These are phyloP conservation scores for Volucella inanis DNA, from an alignment of 2,888 invertebrate species.

Conservation along the genomic window DNA sequence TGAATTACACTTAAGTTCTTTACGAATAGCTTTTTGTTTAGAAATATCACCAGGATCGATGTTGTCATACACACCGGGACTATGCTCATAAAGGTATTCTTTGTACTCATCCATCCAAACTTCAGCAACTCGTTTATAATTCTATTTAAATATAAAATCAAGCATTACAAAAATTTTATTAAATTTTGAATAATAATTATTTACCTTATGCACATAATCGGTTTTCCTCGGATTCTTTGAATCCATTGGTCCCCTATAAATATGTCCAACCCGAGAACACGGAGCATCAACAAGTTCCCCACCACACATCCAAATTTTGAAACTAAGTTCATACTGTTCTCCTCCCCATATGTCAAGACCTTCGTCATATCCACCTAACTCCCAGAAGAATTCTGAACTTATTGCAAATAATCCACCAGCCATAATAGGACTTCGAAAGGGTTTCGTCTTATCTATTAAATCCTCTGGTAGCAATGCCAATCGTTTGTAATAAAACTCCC, in stretches of 20 bases:
- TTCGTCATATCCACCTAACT: constrained; percentile 96
- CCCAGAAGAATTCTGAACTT: constrained; percentile 96
- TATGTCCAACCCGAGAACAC: constrained; percentile 96
- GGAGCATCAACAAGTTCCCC: constrained; percentile 96
- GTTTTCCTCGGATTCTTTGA: constrained; percentile 96
- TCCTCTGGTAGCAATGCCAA: constrained; percentile 86
- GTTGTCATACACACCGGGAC: constrained; percentile 88
- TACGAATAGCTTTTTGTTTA: constrained; percentile 89
- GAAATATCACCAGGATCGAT: constrained; percentile 93
- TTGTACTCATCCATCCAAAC: constrained; percentile 99
- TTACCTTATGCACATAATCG: constrained; percentile 88
- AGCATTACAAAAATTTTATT: not conserved
- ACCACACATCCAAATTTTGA: constrained; percentile 99
- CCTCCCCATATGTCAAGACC: constrained; percentile 99
- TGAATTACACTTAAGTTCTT: constrained; percentile 91
- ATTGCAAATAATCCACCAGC: constrained; percentile 99
- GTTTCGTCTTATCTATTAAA: constrained; percentile 79
- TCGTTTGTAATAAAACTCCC: constrained; percentile 98
- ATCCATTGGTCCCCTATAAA: constrained; percentile 89
- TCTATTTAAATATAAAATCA: constrained; percentile 84
- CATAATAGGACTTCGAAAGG: constrained; percentile 94
- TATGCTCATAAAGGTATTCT: constrained; percentile 91
- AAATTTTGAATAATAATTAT: not conserved
- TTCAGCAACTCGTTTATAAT: constrained; percentile 96
- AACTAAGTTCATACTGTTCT: constrained; percentile 98